phyloP scores from a whole-genome alignment of 1,140 invertebrate species.

The Maniola jurtina region DNA sequence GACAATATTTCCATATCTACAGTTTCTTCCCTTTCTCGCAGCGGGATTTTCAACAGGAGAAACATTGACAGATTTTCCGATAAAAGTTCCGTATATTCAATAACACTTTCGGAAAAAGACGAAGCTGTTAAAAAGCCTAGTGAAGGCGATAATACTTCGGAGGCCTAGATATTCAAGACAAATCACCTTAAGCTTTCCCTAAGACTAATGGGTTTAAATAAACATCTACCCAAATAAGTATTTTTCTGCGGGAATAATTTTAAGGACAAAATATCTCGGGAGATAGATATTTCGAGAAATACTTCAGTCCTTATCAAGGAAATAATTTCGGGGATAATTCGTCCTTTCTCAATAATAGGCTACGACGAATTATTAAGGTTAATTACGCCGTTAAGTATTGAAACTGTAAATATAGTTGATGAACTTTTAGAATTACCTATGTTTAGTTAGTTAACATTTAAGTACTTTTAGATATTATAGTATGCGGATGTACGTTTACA shows the following conservation, averaged over 20 bases:
- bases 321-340: too few species aligned
- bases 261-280: too few species aligned
- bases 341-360: not conserved
- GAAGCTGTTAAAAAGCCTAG: conserved; percentile 55
- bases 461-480: not conserved
- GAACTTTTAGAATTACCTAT: not conserved
- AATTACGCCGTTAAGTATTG: not conserved
- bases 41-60: conserved; percentile 58
- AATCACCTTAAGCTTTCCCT: not conserved
- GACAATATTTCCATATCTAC: conserved; percentile 64
- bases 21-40: conserved; percentile 57
- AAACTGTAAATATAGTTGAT: conserved; percentile 3
- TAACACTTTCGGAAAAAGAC: conserved; percentile 72
- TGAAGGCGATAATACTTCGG: conserved; percentile 71
- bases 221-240: too few species aligned
- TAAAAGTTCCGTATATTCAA: conserved; percentile 72
- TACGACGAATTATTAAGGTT: too few species aligned
- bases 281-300: too few species aligned
- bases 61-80: conserved; percentile 70
- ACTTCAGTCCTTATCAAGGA: too few species aligned
- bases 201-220: too few species aligned
- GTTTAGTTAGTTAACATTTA: not conserved
- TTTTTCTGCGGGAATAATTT: too few species aligned
- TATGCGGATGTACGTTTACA: conserved; percentile 21
- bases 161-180: conserved; percentile 49